Conservation (phyloP, 2,888 invertebrate genomes). For the Drosophila aldrichi region DNA sequence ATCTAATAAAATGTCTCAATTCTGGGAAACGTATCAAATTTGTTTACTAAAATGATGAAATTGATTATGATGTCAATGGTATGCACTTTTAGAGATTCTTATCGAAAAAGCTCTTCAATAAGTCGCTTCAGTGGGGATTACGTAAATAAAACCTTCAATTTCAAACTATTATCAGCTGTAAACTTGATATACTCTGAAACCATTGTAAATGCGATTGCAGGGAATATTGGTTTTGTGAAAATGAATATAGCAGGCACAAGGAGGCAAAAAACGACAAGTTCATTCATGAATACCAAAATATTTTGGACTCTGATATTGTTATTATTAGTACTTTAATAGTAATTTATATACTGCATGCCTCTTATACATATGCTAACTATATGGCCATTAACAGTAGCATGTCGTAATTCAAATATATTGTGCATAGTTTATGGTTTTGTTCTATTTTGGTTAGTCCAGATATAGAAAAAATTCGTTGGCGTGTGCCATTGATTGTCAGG, state of each 20-base stretch:
- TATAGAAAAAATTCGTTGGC: neutral
- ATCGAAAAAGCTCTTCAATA: neutral
- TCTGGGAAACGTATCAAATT: neutral
- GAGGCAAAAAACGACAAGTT: neutral
- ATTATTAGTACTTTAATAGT: no score
- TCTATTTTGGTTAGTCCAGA: neutral
- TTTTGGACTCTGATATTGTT: neutral
- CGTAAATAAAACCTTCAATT: neutral
- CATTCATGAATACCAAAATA: neutral
- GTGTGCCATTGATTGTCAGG: neutral
- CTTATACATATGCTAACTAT: neutral
- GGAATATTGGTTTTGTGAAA: neutral
- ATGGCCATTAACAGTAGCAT: neutral
- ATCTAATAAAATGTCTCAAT: neutral
- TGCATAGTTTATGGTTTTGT: neutral
- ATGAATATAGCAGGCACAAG: no score
- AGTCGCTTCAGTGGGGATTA: neutral
- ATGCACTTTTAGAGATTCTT: neutral
- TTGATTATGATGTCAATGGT: neutral
- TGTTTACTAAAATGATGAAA: constrained; percentile 5
- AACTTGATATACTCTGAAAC: no score
- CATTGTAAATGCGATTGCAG: neutral
- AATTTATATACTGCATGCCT: neutral
- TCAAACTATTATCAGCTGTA: neutral
- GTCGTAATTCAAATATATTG: neutral